A percentile compares a stretch with the other conserved stretches of the same genome.
phyloP scores from a whole-genome alignment of 2,888 invertebrate genomes.

The Meganola albula region DNA sequence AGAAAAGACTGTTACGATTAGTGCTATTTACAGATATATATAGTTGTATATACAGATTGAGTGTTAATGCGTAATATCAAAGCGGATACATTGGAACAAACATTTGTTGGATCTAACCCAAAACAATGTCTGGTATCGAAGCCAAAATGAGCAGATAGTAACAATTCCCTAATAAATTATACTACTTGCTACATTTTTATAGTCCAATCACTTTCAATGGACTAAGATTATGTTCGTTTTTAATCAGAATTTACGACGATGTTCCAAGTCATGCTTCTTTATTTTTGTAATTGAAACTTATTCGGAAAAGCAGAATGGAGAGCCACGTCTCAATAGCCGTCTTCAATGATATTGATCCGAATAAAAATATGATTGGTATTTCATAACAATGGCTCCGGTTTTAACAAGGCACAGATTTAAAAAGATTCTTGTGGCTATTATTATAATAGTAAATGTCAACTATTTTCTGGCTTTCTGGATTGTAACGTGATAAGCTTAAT shows the following conservation, averaged over 20 bases:
- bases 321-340: no score
- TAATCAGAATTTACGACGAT: slow-evolving; percentile 21
- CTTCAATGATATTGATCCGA: no score
- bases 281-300: slow-evolving; percentile 1
- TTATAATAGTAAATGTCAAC: no score
- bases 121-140: slow-evolving; percentile 39
- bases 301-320: no score
- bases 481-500: no score
- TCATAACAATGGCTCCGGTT: no score
- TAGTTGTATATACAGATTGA: neutral
- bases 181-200: slow-evolving; percentile 30
- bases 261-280: slow-evolving; percentile 6
- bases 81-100: slow-evolving; percentile 39
- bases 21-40: neutral
- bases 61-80: slow-evolving; percentile 25
- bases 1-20: no score
- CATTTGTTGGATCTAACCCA: slow-evolving; percentile 48
- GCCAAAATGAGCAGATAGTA: slow-evolving; percentile 42
- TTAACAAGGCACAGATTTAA: no score
- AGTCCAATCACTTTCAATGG: slow-evolving; percentile 32
- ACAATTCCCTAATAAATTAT: slow-evolving; percentile 41
- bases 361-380: no score
- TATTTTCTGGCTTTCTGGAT: no score
- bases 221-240: slow-evolving; percentile 19
- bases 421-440: no score